phyloP scores from a whole-genome alignment of 2,113 vertebrate species.

The Epinephelus fuscoguttatus region DNA sequence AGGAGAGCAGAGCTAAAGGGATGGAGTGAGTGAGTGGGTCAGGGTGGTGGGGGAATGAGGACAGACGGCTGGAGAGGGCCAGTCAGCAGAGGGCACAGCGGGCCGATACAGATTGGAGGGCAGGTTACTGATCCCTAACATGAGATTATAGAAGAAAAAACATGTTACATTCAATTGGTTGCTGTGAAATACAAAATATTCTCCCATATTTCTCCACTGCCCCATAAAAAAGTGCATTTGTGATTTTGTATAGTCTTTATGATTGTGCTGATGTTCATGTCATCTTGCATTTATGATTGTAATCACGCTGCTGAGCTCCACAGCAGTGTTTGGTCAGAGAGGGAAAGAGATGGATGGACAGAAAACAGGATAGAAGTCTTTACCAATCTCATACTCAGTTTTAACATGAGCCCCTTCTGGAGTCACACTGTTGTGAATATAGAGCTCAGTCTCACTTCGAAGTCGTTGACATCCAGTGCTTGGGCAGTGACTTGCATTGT shows the following conservation, averaged over 20 bases:
- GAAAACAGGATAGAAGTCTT: constrained; percentile 24
- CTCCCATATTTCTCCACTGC: neutral
- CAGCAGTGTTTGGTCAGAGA: neutral
- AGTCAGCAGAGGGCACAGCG: neutral
- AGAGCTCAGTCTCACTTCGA: too few species aligned
- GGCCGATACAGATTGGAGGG: constrained; percentile 27
- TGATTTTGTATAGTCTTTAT: neutral
- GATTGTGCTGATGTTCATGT: neutral
- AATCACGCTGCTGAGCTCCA: constrained; percentile 21
- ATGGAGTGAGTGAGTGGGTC: neutral
- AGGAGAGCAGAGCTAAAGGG: constrained; percentile 47
- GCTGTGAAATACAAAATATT: constrained; percentile 2
- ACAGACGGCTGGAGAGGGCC: constrained; percentile 23
- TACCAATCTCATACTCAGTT: constrained; percentile 2
- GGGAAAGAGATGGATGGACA: constrained; percentile 6
- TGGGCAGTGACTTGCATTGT: too few species aligned
- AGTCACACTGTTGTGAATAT: constrained; percentile 1
- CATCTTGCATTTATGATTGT: neutral
- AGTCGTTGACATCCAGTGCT: too few species aligned
- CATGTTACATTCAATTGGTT: constrained; percentile 7
- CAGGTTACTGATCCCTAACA: constrained; percentile 26
- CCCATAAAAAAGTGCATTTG: neutral
- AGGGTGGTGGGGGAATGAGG: neutral
- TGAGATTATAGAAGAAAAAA: constrained; percentile 42
- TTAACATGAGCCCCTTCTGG: neutral